A percentile compares a stretch with the other conserved stretches of the same genome.
phyloP scores from a whole-genome alignment of 2,113 vertebrate genomes.

The Cryptomyrus ogoouensis region DNA sequence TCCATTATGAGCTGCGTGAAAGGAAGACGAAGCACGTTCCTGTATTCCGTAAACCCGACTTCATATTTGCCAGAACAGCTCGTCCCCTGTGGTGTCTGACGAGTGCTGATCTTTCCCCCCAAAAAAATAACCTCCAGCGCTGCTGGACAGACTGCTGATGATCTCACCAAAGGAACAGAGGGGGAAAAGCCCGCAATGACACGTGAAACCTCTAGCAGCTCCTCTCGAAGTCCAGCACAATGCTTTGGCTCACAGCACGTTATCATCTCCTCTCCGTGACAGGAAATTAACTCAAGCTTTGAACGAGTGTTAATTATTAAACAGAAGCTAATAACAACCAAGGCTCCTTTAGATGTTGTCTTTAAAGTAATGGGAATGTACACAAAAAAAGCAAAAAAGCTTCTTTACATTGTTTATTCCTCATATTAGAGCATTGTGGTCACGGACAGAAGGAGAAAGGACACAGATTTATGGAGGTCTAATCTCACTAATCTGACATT shows the following conservation, averaged over 20 bases:
- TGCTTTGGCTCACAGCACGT: neutral
- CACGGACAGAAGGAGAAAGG: neutral
- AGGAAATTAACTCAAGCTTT: neutral
- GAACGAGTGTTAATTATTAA: neutral
- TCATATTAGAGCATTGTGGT: neutral
- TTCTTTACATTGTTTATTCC: neutral
- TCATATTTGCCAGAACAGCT: neutral
- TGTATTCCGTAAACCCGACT: neutral
- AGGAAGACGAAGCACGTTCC: neutral
- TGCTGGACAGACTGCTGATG: neutral
- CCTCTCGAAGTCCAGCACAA: neutral
- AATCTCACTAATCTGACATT: slow-evolving; percentile 6
- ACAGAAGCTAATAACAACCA: neutral
- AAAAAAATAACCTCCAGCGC: neutral
- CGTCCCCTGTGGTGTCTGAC: neutral
- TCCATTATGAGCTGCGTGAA: neutral
- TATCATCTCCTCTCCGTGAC: neutral
- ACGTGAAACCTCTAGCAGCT: neutral
- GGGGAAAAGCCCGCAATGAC: neutral
- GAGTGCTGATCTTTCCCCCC: neutral
- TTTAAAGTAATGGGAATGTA: neutral
- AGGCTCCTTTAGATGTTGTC: neutral
- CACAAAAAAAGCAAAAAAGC: neutral
- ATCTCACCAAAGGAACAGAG: neutral
- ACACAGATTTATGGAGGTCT: neutral